Base-by-base conservation (phyloP, 2,113 vertebrate species). In the Pelobates fuscus region DNA sequence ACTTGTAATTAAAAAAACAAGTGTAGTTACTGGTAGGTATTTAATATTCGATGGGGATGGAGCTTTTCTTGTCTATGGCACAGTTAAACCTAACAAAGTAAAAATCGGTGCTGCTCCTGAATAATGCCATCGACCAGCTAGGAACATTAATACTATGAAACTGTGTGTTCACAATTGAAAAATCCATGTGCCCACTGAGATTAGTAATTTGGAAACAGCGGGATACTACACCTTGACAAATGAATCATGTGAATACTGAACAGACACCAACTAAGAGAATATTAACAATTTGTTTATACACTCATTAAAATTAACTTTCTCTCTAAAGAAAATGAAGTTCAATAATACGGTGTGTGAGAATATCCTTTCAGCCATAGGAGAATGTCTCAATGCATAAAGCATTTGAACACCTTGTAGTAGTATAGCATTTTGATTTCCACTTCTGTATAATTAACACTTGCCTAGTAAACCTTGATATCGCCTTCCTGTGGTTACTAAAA, bases 201-300 rank as follows among this genome's bases (percentile, higher is more conserved):
- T 67, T 59, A 27, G 71, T 43, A 44, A 75, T 67, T 67, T 30
- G 44, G 52, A 44, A 75, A 32, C 62, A 43, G 63, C 25, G 11
- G 57, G 71, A 49, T 67, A 30, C 52, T 25, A 58, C 32, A 67
- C 71, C 32, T 54, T 65, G 60, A 65, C 63, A 55, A 65, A n/a
- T 26, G 70, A 17, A 52, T 23, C 15, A 46, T 62, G 70, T 27
- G 25, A 71, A 29, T 71, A n/a, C n/a, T n/a, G n/a, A n/a, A n/a
- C n/a, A n/a, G n/a, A n/a, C n/a, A n/a, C n/a, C n/a, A n/a, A n/a
- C n/a, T n/a, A n/a, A n/a, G n/a, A n/a, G n/a, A 18, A 24, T 63
- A 63, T 64, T 37, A 24, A 2, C 44, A 72, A 32, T 24, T 24
- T 26, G 5, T 26, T 66, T 46, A 11, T 26, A 1, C 2, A 5